Base-by-base conservation (phyloP, 2,113 vertebrate species). In the Thermophis baileyi region DNA sequence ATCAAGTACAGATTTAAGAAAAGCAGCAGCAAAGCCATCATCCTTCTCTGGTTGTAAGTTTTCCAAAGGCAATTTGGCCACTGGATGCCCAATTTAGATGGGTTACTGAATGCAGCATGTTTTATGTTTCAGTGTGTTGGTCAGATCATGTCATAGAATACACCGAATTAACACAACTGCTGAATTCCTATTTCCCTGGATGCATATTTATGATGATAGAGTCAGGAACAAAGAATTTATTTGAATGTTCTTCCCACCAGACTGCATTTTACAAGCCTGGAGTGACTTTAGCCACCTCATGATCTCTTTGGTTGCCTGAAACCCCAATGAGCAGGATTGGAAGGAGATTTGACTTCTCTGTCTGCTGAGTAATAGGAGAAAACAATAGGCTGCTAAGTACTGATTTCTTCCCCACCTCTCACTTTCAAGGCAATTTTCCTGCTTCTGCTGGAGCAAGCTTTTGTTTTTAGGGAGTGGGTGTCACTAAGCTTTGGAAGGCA, bases 241-340 rank as follows among this genome's bases (percentile, higher is more conserved):
- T 93, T 93, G 30, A 93, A 18, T 40, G 53, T 6, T 86, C 89
- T 93, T 46, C 92, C 92, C 92, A 93, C 89, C 89, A 90, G 81
- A 57, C 69, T 63, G 89, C 92, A 87, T 90, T 93, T 93, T 85
- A 46, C 54, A 49, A 87, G 89, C 51, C 88, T 90, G 44, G 46
- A 93, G 53, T 90, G 88, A 47, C 92, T 50, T 57, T 86, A 49
- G 92, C 85, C 30, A 90, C 60, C 81, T 93, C 47, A 81, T 93
- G 92, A 93, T 90, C n/a, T 51, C 40, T 55, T 90, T 86, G 51
- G 81, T 90, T 63, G 89, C 69, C 51, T 53, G 40, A 89, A 85
- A 55, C 30, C 24, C n/a, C 7, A 50, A 81, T 44, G 49, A 53
- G 35, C 24, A 74, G 91, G 50, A 18, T 7, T 60, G 74, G 20